Percentiles rank a stretch among this genome's conserved stretches.
These are phyloP conservation scores for Maniola hyperantus DNA, from an alignment of 2,888 invertebrate genomes.

Conservation along the genomic window DNA sequence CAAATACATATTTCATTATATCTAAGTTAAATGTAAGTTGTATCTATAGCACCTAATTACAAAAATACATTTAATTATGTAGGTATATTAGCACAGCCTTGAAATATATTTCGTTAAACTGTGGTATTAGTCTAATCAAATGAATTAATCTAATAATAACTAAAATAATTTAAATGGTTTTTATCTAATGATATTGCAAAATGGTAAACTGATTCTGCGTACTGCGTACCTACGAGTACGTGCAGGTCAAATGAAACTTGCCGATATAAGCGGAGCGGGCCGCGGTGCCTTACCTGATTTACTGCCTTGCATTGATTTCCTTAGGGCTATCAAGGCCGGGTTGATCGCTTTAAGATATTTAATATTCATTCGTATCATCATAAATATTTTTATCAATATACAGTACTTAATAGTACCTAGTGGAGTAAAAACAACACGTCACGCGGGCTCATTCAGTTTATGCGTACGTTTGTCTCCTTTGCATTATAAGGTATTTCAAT, in stretches of 20 bases:
- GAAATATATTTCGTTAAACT: no score
- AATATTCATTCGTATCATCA: constrained; percentile 1
- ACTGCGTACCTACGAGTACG: constrained; percentile 21
- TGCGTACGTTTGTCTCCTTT: neutral
- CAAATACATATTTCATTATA: no score
- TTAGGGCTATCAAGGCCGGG: constrained; percentile 27
- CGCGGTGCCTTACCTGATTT: constrained; percentile 18
- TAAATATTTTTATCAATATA: neutral
- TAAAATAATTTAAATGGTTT: neutral
- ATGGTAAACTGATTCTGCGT: constrained; percentile 12
- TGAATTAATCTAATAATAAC: no score
- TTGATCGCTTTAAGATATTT: constrained; percentile 9
- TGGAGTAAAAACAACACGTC: neutral
- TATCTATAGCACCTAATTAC: no score
- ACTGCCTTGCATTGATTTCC: constrained; percentile 13
- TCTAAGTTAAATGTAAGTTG: no score
- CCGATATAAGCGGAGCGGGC: constrained; percentile 13
- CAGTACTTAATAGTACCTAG: no score
- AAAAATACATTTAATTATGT: no score
- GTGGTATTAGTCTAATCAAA: no score
- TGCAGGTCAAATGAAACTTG: constrained; percentile 26
- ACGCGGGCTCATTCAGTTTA: neutral
- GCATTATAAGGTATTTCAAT: neutral
- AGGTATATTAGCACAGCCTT: no score
- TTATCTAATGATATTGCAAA: neutral